Evolutionary conservation across 2,113 vertebrate species (phyloP).

Genomic region (Capricornis sumatraensis): DNA sequence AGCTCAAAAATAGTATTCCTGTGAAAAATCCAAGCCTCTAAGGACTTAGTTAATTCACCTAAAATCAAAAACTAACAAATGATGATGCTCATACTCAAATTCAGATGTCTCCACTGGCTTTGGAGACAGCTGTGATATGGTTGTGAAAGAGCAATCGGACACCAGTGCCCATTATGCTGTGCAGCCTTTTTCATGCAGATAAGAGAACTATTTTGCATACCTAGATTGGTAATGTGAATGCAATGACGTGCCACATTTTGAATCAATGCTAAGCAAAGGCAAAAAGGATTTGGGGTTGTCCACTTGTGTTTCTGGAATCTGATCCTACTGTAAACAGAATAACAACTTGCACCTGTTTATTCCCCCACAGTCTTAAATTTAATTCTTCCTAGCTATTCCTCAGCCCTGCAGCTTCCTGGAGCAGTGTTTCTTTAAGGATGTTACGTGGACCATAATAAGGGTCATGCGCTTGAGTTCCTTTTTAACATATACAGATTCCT

Average conservation of each 20-base stretch:
- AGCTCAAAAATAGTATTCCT: not conserved
- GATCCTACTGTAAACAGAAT: not conserved
- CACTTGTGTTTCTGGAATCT: slow-evolving; percentile 44
- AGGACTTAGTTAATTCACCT: not conserved
- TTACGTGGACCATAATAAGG: not conserved
- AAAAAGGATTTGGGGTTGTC: slow-evolving; percentile 11
- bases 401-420: not conserved
- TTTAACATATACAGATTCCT: not conserved
- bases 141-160: not conserved
- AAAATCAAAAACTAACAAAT: not conserved
- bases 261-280: slow-evolving; percentile 46
- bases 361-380: not conserved
- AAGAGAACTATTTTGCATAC: not conserved
- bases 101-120: not conserved
- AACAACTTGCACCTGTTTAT: slow-evolving; percentile 3
- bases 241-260: not conserved
- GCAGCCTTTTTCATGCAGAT: slow-evolving; percentile 7
- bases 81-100: not conserved
- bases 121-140: not conserved
- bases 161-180: not conserved
- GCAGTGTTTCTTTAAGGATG: not conserved
- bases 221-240: not conserved
- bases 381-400: not conserved
- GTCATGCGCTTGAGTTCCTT: not conserved
- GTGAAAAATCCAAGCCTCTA: not conserved